A percentile compares a stretch with the other conserved stretches of the same genome.
Evolutionary conservation across 2,113 vertebrate species (phyloP).

Genomic region (Ia io): DNA sequence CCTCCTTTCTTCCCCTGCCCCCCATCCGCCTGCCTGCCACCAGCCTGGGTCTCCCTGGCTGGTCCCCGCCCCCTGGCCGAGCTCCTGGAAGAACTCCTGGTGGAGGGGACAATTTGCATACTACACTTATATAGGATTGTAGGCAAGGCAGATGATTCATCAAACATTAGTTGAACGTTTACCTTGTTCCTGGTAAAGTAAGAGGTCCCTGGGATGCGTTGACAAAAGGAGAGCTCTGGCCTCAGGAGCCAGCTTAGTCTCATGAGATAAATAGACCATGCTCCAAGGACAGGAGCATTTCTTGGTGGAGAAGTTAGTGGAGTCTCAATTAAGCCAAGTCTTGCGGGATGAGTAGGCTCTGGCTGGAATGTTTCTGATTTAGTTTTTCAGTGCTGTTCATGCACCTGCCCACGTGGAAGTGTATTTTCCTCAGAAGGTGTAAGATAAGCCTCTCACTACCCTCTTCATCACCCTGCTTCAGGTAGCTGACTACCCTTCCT

Average conservation of each 20-base stretch:
- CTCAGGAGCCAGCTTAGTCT: not conserved
- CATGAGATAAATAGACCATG: not conserved
- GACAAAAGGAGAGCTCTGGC: not conserved
- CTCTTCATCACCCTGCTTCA: not conserved
- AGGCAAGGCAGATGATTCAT: not conserved
- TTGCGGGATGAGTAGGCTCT: not conserved
- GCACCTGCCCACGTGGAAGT: not conserved
- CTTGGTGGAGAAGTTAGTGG: not conserved
- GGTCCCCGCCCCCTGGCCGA: no score
- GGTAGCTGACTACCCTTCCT: not conserved
- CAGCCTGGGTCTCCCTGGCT: no score
- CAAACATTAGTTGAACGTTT: slow-evolving; percentile 34
- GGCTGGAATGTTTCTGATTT: not conserved
- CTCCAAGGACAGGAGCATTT: not conserved
- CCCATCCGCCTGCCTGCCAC: no score
- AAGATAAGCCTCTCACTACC: not conserved
- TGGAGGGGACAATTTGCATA: no score
- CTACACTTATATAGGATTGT: not conserved
- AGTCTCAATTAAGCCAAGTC: not conserved
- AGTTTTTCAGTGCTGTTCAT: not conserved
- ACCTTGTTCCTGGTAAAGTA: not conserved
- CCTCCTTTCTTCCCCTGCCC: no score
- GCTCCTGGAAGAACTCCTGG: no score
- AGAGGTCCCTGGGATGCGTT: not conserved
- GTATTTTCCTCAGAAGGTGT: not conserved